A percentile compares a stretch with the other conserved stretches of the same genome.
Conservation (phyloP, 2,113 vertebrate species). For the Salvator merianae region DNA sequence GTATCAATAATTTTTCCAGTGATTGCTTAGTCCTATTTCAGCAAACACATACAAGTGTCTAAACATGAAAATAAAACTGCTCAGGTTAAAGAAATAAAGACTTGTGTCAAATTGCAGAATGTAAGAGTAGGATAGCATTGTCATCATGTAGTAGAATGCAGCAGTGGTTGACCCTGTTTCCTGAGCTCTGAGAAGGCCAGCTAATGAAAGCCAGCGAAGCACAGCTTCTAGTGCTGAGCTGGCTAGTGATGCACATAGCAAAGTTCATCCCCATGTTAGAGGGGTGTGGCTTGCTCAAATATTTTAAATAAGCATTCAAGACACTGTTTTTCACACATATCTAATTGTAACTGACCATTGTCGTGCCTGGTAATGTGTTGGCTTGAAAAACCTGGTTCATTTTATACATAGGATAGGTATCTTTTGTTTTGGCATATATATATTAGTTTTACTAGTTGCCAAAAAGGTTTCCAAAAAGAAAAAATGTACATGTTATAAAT, state of each 20-base stretch:
- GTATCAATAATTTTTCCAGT: background rate
- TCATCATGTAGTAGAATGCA: no score
- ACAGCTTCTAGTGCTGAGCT: no score
- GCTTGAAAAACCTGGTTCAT: accelerated
- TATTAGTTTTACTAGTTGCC: background rate
- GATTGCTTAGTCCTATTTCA: background rate
- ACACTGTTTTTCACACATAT: background rate
- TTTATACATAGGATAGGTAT: accelerated
- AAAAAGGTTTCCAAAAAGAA: background rate
- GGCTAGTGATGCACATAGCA: no score
- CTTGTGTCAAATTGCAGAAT: background rate
- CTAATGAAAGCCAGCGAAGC: no score
- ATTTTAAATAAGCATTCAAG: no score
- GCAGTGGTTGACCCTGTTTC: no score
- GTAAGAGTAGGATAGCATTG: no score
- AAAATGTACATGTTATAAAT: no score
- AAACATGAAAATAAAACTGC: background rate
- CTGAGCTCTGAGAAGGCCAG: no score
- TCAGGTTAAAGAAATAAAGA: background rate
- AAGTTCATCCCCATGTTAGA: no score
- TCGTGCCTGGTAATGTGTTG: background rate
- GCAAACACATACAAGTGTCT: background rate
- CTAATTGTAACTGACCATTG: background rate
- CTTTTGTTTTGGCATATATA: background rate
- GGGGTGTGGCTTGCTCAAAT: no score